phyloP scores from a whole-genome alignment of 1,140 invertebrate genomes.

The Drosophila subpulchrella region DNA sequence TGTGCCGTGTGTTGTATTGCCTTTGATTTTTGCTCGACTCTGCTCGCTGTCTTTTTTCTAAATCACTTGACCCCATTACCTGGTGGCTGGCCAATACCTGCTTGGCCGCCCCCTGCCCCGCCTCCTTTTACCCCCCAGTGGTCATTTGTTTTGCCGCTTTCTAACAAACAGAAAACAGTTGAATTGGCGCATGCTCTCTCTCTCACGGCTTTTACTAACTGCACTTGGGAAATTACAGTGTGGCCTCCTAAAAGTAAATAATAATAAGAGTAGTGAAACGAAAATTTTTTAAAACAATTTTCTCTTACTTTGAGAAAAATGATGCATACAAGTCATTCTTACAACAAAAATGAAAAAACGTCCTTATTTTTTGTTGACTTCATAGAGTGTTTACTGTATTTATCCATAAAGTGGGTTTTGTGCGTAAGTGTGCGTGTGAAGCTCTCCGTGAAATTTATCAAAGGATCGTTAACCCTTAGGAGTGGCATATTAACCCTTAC shows the following conservation, averaged over 20 bases:
- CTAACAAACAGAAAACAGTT: slow-evolving; percentile 79
- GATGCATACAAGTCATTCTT: background rate
- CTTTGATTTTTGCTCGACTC: slow-evolving; percentile 38
- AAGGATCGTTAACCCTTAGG: slow-evolving; percentile 38
- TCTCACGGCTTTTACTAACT: slow-evolving; percentile 5
- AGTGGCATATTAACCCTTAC: slow-evolving; percentile 32
- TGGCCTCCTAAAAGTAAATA: too few relatives aligned
- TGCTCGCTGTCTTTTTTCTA: slow-evolving; percentile 47
- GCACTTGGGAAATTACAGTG: slow-evolving; percentile 30
- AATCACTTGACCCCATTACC: slow-evolving; percentile 82
- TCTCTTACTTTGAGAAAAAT: background rate
- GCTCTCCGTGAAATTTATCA: slow-evolving; percentile 4
- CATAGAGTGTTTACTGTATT: slow-evolving; percentile 22
- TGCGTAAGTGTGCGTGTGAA: slow-evolving; percentile 1
- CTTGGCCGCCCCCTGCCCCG: slow-evolving; percentile 18
- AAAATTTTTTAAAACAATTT: background rate
- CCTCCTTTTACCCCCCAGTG: slow-evolving; percentile 35
- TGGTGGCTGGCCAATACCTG: slow-evolving; percentile 69
- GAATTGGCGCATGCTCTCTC: slow-evolving; percentile 71
- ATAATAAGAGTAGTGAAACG: background rate
- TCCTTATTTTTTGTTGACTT: too few relatives aligned
- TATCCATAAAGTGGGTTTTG: background rate
- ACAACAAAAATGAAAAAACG: too few relatives aligned
- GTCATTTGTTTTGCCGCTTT: slow-evolving; percentile 81
- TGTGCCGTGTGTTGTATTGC: slow-evolving; percentile 8